phyloP scores from a whole-genome alignment of 2,113 vertebrate species.

The Phycodurus eques region DNA sequence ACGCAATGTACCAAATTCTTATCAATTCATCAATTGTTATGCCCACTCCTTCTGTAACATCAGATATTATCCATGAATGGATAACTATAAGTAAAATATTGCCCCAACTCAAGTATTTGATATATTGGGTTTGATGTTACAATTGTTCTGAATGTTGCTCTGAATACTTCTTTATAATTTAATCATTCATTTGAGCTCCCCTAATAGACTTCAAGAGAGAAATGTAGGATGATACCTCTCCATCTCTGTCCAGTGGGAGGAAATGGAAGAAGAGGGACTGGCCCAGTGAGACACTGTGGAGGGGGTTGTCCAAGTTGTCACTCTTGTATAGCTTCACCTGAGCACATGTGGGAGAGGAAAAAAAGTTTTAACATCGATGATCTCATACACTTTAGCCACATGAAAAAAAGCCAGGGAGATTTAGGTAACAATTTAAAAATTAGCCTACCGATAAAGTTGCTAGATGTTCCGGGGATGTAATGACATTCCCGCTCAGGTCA shows the following conservation, averaged over 20 bases:
- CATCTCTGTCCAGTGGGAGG: conserved; percentile 87
- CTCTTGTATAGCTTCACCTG: conserved; percentile 96
- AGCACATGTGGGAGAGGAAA: neutral
- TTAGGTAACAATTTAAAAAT: neutral
- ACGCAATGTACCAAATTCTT: neutral
- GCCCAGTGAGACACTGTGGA: conserved; percentile 90
- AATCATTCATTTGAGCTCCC: neutral
- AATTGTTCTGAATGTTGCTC: neutral
- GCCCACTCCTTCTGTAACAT: neutral
- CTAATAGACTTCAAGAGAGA: neutral
- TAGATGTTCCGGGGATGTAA: conserved; percentile 88
- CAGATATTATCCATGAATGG: too few species aligned
- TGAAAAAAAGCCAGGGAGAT: neutral
- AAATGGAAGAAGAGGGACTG: conserved; percentile 98
- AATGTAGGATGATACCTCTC: conserved; percentile 84
- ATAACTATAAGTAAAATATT: neutral
- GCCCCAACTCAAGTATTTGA: neutral
- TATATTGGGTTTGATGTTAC: neutral
- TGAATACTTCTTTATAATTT: neutral
- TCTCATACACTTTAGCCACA: neutral
- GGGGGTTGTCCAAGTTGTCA: conserved; percentile 93
- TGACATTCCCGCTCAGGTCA: conserved; percentile 93
- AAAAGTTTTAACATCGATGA: neutral
- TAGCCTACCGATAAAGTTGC: conserved; percentile 85
- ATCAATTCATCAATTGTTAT: neutral